These are phyloP conservation scores for Pterocles gutturalis DNA, from an alignment of 2,113 vertebrate genomes.

Conservation along the genomic window DNA sequence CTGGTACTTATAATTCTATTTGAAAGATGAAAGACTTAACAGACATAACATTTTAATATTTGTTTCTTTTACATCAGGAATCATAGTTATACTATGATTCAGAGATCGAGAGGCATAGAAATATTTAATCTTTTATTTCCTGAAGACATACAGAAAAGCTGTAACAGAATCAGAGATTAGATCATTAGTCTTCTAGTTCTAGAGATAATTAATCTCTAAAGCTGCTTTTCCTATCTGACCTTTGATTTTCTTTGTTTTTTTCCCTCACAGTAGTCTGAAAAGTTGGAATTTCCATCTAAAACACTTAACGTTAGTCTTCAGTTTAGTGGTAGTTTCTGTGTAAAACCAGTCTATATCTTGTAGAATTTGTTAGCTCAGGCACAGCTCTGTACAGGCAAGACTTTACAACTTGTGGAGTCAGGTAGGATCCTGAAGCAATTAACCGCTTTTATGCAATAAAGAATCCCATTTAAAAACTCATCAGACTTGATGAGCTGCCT, in stretches of 20 bases:
- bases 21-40: background rate
- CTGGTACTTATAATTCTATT: background rate
- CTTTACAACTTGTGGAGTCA: background rate
- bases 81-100: background rate
- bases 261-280: background rate
- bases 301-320: background rate
- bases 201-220: background rate
- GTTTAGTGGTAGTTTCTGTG: background rate
- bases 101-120: background rate
- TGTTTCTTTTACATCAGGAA: background rate
- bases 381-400: background rate
- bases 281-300: background rate
- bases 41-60: background rate
- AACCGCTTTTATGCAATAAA: background rate
- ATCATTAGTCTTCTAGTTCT: background rate
- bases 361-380: background rate
- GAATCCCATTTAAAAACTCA: background rate
- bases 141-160: background rate
- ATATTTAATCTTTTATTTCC: background rate
- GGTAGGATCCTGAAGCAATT: background rate
- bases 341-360: background rate
- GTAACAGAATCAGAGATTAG: background rate
- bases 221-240: background rate
- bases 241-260: background rate
- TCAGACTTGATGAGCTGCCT: background rate